phyloP scores from a whole-genome alignment of 1,140 invertebrate genomes.

The Aphelinus atriplicis region DNA sequence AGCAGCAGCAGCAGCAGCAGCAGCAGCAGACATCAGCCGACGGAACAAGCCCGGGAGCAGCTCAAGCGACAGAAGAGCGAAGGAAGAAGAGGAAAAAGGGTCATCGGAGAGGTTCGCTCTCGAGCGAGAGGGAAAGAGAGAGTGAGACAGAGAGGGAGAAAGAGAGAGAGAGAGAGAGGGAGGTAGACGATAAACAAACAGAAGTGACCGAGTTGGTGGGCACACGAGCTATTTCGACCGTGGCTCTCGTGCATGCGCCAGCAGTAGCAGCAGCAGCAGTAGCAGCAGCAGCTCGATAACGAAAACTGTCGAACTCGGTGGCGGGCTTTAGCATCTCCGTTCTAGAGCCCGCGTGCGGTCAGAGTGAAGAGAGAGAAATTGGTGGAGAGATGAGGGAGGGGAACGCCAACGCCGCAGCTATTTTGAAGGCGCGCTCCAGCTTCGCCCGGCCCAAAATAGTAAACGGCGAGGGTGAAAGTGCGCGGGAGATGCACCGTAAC shows the following conservation, averaged over 20 bases:
- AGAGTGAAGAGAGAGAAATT: too few relatives aligned
- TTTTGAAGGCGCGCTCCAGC: background rate
- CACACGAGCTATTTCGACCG: background rate
- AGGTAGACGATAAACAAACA: constrained; percentile 15
- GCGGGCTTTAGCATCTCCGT: background rate
- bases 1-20: background rate
- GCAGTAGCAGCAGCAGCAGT: too few relatives aligned
- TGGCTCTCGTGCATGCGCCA: background rate
- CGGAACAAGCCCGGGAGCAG: background rate
- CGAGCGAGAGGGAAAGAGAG: too few relatives aligned
- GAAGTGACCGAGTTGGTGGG: constrained; percentile 14
- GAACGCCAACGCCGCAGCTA: background rate
- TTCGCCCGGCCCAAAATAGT: background rate
- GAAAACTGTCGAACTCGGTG: constrained; percentile 11
- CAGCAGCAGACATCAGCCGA: background rate
- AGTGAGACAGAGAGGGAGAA: too few relatives aligned
- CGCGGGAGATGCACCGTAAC: too few relatives aligned
- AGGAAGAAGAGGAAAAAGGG: constrained; percentile 5
- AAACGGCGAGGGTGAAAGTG: background rate
- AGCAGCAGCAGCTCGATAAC: background rate
- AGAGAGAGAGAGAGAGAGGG: too few relatives aligned
- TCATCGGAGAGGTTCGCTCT: background rate
- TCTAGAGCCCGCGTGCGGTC: too few relatives aligned
- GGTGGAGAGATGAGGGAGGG: background rate
- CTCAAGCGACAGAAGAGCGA: background rate